Base-by-base conservation (phyloP, 2,797 vertebrate species). In the Dallia pectoralis region DNA sequence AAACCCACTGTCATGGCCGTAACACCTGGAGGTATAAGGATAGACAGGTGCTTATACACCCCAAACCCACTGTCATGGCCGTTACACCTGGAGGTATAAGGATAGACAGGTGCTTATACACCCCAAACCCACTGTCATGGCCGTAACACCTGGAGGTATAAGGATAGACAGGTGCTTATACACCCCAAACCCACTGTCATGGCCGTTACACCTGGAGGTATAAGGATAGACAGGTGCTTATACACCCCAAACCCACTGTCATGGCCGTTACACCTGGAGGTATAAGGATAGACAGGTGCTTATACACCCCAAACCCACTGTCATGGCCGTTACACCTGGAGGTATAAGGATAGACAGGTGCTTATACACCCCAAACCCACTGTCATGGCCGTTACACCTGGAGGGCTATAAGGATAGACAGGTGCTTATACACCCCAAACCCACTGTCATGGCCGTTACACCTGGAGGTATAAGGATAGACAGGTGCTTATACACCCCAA, bases 381-480 rank as follows among this genome's bases (percentile, higher is more conserved):
- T 96, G 84, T 93, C 96, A 0, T 98, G 97, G 11, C 97, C 96
- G 0, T 97, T 93, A 83, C 97, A 98, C 78, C 97, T 98, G 85
- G 1, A 14, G 64, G 73, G 12, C 7, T 44, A 11, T 14, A 40
- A 36, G 64, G 51, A 68, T 27, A 40, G 53, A 72, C 36, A 40
- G 32, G n/a, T n/a, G 69, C 59, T 84, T 86, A 0, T 89, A 81
- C 0, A 78, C 89, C 0, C 82, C 27, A 0, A 97, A 98, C 81
- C 94, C 92, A 0, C 93, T 96, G 84, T 93, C 96, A 0, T 98
- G 97, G 11, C 97, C 96, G 0, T 97, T 93, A 83, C 97, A 98
- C 78, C 97, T 98, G 85, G 1, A 14, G 64, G 73, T 44, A 11
- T 14, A 40, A 36, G 64, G 51, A 68, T 27, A 40, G 53, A 72